Evolutionary conservation across 1,140 invertebrate species (phyloP), one percentile per base, ranked within the genome.

Genomic region (Macrobrachium nipponense): DNA sequence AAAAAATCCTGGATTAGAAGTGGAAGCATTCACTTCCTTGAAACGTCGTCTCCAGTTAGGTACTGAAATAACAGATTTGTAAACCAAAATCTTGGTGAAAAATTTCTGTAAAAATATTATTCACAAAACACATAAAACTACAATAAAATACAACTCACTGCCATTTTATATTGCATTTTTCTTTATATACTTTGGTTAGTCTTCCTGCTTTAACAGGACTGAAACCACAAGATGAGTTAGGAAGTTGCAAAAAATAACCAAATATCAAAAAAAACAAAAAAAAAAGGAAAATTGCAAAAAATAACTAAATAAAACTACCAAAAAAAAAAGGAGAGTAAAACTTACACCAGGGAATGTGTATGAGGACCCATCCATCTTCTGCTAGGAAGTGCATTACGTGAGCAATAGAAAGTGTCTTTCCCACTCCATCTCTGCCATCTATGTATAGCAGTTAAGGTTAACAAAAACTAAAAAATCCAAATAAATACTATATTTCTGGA

Each of bases 351-450:
- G 83, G 76, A 23, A 86, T 12, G 51, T 86, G 83, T 14, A 86
- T 5, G 17, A 86, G 77, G 15, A 86, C 44, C 83, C 83, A 86
- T 1, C 68, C 77, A 51, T 72, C 60, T 27, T 86, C 66, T 2
- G 77, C 77, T 68, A 86, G 51, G 77, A 73, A 86, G 59, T 86
- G 83, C 2, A 68, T 61, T 58, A 80, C 51, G 18, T 86, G 83
- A 2, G 27, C 59, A 66, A 80, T 59, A 58, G 77, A 72, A 14
- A 80, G 60, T 23, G 83, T 72, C 58, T 86, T 86, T 66, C 83
- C 83, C 66, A 61, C 68, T 61, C 83, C 83, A 75, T 79, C 66
- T 8, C 43, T 11, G 62, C 83, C 83, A 80, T 86, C 83, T 70
- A 27, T 15, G 36, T 23, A 70, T 14, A 27, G 18, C 14, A 12